Evolutionary conservation across 2,888 invertebrate species (phyloP).

Genomic region (Cephus runcator): DNA sequence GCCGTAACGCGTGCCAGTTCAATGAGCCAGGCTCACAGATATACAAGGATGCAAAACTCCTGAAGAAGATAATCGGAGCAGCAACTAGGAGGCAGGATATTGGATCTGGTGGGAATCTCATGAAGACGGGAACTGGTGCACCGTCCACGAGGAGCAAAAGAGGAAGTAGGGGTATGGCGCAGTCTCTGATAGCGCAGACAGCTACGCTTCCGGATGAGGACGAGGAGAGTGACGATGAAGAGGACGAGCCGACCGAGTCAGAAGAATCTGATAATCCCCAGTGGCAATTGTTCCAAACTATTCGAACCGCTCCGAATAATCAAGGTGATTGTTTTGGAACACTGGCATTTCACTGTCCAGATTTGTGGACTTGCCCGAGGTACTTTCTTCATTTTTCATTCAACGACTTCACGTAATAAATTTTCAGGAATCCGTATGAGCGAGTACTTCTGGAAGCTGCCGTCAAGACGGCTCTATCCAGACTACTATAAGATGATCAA

Average conservation of each 20-base stretch:
- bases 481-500: constrained; percentile 98
- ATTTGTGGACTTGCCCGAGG: neutral
- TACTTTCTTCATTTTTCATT: constrained; percentile 3
- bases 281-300: constrained; percentile 90
- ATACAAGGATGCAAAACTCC: constrained; percentile 91
- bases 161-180: constrained; percentile 58
- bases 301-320: constrained; percentile 74
- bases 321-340: constrained; percentile 53
- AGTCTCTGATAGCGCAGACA: constrained; percentile 71
- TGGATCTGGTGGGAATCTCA: constrained; percentile 40
- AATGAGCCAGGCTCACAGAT: constrained; percentile 97
- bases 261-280: constrained; percentile 77
- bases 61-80: constrained; percentile 78
- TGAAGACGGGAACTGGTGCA: constrained; percentile 50
- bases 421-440: constrained; percentile 81
- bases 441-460: constrained; percentile 93
- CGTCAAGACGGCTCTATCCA: constrained; percentile 90
- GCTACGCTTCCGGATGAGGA: constrained; percentile 74
- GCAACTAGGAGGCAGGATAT: constrained; percentile 54
- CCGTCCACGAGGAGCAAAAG: constrained; percentile 61
- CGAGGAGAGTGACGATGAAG: constrained; percentile 71
- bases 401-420: neutral
- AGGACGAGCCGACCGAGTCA: constrained; percentile 70
- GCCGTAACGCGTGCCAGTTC: constrained; percentile 93
- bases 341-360: neutral